Conservation (phyloP, 2,888 invertebrate species). For the Fragum whitleyi region DNA sequence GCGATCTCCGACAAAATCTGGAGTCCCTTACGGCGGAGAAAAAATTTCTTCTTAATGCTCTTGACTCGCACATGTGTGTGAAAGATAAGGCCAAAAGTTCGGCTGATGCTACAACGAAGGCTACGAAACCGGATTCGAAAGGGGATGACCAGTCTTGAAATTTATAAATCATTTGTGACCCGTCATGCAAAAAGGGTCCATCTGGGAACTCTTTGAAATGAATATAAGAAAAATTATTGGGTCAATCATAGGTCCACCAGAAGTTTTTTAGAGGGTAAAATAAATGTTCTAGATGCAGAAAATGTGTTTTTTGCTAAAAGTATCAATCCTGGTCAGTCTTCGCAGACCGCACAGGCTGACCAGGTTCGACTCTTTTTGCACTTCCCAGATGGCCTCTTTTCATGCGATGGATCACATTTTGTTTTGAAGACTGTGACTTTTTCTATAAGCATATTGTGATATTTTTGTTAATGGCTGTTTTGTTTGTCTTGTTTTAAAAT, state of each 20-base stretch:
- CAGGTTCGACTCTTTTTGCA: no score
- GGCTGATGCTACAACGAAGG: not conserved
- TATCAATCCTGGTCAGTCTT: no score
- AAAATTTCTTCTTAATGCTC: slow-evolving; percentile 53
- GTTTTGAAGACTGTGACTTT: slow-evolving; percentile 25
- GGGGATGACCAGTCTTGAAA: slow-evolving; percentile 29
- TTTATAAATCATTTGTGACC: no score
- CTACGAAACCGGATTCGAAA: slow-evolving; percentile 15
- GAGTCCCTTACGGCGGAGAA: slow-evolving; percentile 61
- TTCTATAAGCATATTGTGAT: slow-evolving; percentile 25
- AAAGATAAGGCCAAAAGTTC: slow-evolving; percentile 28
- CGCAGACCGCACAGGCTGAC: no score
- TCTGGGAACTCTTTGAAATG: no score
- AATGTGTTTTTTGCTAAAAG: no score
- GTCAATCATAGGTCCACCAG: no score
- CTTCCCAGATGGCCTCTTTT: no score
- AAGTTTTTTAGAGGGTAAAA: no score
- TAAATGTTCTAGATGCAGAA: no score
- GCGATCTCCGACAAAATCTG: slow-evolving; percentile 63
- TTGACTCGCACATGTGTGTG: slow-evolving; percentile 56
- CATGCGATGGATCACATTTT: no score
- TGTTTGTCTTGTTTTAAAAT: not conserved
- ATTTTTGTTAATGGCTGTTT: slow-evolving; percentile 4
- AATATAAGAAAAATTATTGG: not conserved
- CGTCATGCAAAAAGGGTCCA: no score